Evolutionary conservation across 2,113 vertebrate species (phyloP).

Genomic region (Aspiorhynchus laticeps): DNA sequence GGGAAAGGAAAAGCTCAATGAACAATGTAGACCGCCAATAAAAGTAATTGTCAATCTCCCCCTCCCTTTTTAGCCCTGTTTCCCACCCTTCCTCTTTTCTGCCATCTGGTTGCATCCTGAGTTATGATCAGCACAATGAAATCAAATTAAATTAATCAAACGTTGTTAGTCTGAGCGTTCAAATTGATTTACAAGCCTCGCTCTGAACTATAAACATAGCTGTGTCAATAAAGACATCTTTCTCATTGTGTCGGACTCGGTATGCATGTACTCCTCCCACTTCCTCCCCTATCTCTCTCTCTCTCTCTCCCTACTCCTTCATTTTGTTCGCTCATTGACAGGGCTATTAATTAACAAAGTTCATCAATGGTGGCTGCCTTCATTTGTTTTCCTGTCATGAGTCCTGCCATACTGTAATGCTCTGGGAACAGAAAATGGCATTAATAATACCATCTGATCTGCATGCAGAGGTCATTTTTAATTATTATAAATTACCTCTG

Average conservation of each 20-base stretch:
- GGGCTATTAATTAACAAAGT: conserved; percentile 67
- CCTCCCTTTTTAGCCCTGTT: background rate
- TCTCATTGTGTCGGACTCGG: conserved; percentile 43
- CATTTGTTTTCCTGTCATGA: conserved; percentile 70
- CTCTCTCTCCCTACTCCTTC: conserved; percentile 45
- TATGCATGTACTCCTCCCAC: conserved; percentile 40
- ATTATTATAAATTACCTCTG: conserved; percentile 69
- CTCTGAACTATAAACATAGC: conserved; percentile 42
- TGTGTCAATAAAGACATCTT: conserved; percentile 47
- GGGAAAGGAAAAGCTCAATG: conserved; percentile 3
- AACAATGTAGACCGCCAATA: conserved; percentile 27
- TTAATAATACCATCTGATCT: conserved; percentile 70
- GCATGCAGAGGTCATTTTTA: conserved; percentile 66
- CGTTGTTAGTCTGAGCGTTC: conserved; percentile 60
- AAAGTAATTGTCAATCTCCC: conserved; percentile 26
- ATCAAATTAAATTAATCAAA: conserved; percentile 62
- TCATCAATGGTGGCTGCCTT: conserved; percentile 61
- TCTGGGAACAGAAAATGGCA: conserved; percentile 8
- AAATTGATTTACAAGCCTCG: conserved; percentile 62
- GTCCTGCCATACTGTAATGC: conserved; percentile 52
- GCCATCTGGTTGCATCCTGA: conserved; percentile 46
- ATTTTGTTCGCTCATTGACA: conserved; percentile 61
- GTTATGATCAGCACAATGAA: conserved; percentile 53
- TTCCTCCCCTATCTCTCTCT: conserved; percentile 46
- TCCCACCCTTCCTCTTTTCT: conserved; percentile 11